These are phyloP conservation scores for Tenthredo mesomela DNA, from an alignment of 2,888 invertebrate species.

Conservation along the genomic window DNA sequence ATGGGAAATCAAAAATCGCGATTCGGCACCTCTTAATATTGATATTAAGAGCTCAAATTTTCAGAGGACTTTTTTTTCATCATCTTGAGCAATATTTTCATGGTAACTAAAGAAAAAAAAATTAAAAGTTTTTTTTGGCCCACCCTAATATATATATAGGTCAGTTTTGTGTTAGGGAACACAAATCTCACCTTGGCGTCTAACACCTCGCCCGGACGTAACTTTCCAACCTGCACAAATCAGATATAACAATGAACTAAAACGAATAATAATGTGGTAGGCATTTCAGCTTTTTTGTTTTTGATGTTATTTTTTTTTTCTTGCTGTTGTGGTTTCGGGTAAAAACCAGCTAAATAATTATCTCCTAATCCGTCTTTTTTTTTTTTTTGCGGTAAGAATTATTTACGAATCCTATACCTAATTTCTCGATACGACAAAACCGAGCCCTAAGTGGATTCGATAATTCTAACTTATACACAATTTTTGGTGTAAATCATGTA, in stretches of 20 bases:
- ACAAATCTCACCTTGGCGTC: conserved; percentile 88
- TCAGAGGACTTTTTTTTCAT: no score
- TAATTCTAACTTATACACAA: neutral
- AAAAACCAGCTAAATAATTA: neutral
- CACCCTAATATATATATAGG: conserved; percentile 71
- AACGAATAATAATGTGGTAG: conserved; percentile 54
- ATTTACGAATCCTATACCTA: neutral
- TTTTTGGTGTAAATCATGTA: neutral
- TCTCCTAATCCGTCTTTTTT: neutral
- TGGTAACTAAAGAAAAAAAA: no score
- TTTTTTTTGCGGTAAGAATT: neutral
- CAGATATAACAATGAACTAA: conserved; percentile 50
- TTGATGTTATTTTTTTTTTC: neutral
- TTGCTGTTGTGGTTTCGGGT: neutral
- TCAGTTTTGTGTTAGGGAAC: conserved; percentile 80
- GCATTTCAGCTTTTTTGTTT: conserved; percentile 22
- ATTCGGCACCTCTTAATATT: no score
- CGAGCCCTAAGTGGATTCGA: neutral
- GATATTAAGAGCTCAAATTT: no score
- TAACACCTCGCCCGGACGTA: conserved; percentile 89
- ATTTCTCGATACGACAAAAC: neutral
- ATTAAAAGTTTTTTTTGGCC: no score
- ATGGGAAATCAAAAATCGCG: no score
- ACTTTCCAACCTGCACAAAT: conserved; percentile 85
- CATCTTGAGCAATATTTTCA: no score